A percentile compares a stretch with the other conserved stretches of the same genome.
These are phyloP conservation scores for Spialia ferax DNA, from an alignment of 2,888 invertebrate genomes.

Conservation along the genomic window DNA sequence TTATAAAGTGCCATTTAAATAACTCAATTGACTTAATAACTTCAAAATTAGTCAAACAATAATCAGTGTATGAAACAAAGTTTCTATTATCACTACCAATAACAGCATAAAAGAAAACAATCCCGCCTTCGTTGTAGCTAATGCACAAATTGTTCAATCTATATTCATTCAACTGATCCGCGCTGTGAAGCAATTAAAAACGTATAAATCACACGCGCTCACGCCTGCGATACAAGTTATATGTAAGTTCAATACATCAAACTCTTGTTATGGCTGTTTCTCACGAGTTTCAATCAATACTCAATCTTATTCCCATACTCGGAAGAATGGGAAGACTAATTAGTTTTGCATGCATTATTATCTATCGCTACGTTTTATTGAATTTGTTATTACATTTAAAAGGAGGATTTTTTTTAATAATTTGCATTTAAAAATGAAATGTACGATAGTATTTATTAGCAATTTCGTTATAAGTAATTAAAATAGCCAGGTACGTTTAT, in stretches of 20 bases:
- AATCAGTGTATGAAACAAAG: too few relatives aligned
- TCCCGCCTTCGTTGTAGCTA: conserved; percentile 19
- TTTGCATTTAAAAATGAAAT: too few relatives aligned
- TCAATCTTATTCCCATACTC: conserved; percentile 14
- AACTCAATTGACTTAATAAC: too few relatives aligned
- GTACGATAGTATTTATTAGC: too few relatives aligned
- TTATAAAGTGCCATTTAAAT: too few relatives aligned
- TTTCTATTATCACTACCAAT: background rate
- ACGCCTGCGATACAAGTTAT: conserved; percentile 40
- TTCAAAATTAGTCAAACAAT: too few relatives aligned
- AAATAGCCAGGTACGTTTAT: too few relatives aligned
- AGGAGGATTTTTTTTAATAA: too few relatives aligned
- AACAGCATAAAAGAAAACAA: background rate
- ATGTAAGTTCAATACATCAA: conserved; percentile 28
- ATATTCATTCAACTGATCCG: conserved; percentile 57
- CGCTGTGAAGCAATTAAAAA: conserved; percentile 66
- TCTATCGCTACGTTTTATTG: too few relatives aligned
- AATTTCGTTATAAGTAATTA: too few relatives aligned
- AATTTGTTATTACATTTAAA: too few relatives aligned
- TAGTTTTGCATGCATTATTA: background rate
- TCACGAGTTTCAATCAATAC: conserved; percentile 25
- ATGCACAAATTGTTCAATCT: conserved; percentile 50
- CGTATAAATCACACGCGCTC: conserved; percentile 66
- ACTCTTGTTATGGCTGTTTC: conserved; percentile 21
- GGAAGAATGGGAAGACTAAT: background rate